Evolutionary conservation across 1,140 invertebrate species (phyloP).

Genomic region (Agrilus planipennis): DNA sequence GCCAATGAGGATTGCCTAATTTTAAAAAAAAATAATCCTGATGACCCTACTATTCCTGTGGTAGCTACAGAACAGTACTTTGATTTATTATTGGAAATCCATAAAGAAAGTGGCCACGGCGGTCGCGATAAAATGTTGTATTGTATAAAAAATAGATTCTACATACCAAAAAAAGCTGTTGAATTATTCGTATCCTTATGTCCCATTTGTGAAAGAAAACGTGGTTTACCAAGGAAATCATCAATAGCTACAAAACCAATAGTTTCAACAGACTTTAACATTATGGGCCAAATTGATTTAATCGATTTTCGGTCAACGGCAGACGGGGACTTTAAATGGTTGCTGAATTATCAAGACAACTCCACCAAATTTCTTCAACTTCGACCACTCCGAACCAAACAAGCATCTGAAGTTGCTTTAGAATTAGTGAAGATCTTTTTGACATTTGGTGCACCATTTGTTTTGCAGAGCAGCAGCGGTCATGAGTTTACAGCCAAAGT

Average conservation of each 20-base stretch:
- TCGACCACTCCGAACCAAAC: slow-evolving; percentile 23
- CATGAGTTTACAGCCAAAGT: slow-evolving; percentile 14
- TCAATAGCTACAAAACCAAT: slow-evolving; percentile 2
- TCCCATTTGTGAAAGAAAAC: not conserved
- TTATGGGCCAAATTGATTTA: slow-evolving; percentile 7
- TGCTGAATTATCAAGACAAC: slow-evolving; percentile 32
- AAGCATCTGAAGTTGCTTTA: slow-evolving; percentile 22
- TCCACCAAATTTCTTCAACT: slow-evolving; percentile 29
- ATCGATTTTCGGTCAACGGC: slow-evolving; percentile 22
- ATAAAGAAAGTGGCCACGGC: not conserved
- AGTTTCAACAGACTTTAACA: slow-evolving; percentile 5
- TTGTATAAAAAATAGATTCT: slow-evolving; percentile 1
- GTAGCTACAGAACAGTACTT: slow-evolving; percentile 1
- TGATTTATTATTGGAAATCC: not conserved
- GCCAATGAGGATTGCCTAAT: no score
- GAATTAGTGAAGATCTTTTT: slow-evolving; percentile 10
- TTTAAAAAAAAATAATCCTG: no score
- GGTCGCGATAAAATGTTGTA: slow-evolving; percentile 2
- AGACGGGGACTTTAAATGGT: slow-evolving; percentile 25
- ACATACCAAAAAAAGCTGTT: slow-evolving; percentile 3
- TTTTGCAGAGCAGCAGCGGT: slow-evolving; percentile 17
- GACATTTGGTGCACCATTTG: slow-evolving; percentile 5
- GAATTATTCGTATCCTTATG: slow-evolving; percentile 5
- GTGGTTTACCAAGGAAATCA: not conserved
- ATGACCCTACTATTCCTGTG: not conserved